These are phyloP conservation scores for Trididemnum miniatum DNA, from an alignment of 23 tunicate genomes.

Conservation along the genomic window DNA sequence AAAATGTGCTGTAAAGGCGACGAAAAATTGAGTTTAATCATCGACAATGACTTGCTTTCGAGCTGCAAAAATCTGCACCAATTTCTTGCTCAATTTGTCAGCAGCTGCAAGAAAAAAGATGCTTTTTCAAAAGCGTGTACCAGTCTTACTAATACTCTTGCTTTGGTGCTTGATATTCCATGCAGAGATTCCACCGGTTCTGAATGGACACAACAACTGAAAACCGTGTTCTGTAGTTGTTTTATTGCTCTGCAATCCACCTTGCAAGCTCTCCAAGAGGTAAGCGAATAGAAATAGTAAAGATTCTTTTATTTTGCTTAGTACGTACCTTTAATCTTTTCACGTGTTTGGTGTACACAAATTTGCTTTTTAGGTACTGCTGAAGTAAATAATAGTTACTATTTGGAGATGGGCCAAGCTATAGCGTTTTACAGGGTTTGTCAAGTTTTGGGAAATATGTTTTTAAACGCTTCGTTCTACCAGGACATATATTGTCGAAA, in stretches of 20 bases:
- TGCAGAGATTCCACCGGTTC: background rate
- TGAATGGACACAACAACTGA: background rate
- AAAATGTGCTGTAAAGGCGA: background rate
- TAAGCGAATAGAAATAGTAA: no score
- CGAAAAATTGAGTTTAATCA: background rate
- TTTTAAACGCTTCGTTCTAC: no score
- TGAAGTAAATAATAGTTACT: no score
- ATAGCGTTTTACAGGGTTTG: no score
- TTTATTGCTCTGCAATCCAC: background rate
- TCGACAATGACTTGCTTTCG: background rate
- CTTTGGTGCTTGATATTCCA: background rate
- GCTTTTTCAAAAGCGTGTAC: background rate
- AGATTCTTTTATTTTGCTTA: no score
- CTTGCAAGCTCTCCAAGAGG: background rate
- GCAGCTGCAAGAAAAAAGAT: no score
- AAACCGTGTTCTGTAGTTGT: background rate
- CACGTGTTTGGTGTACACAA: no score
- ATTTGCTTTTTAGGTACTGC: no score
- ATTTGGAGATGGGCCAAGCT: no score
- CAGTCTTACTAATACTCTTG: background rate
- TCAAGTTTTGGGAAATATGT: no score
- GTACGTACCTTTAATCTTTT: no score
- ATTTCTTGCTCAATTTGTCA: background rate
- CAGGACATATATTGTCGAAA: no score
- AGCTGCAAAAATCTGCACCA: background rate